A percentile compares a stretch with the other conserved stretches of the same genome.
Conservation (phyloP, 2,888 invertebrate species). For the Lysandra bellargus region DNA sequence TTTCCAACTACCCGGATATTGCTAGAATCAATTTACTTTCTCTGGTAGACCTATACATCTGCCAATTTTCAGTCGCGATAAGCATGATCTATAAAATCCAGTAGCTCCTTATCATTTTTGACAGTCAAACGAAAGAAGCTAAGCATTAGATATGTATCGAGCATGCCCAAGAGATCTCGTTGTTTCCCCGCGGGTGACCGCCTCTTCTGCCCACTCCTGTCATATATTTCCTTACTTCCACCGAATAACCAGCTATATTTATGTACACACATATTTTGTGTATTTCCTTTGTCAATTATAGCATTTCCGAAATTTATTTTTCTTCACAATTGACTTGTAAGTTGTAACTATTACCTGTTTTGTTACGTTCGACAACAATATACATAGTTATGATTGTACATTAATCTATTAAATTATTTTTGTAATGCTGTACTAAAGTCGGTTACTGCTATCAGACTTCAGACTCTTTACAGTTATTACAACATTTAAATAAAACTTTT, state of each 20-base stretch:
- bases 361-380: not conserved
- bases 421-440: no score
- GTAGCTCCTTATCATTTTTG: no score
- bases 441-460: no score
- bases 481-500: no score
- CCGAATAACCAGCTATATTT: constrained; percentile 4
- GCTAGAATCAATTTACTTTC: no score
- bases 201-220: constrained; percentile 12
- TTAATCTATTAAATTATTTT: not conserved
- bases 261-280: constrained; percentile 14
- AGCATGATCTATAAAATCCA: not conserved
- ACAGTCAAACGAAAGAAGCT: no score
- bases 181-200: not conserved
- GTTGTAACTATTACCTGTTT: not conserved
- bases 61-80: not conserved
- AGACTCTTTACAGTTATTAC: no score
- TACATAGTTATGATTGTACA: not conserved
- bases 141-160: not conserved
- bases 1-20: no score
- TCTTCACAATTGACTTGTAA: not conserved
- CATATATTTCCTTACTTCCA: constrained; percentile 13
- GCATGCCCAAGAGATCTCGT: not conserved
- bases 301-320: constrained; percentile 20
- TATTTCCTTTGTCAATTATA: constrained; percentile 13
- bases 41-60: no score